Base-by-base conservation (phyloP, 2,888 invertebrate genomes). In the Teleiodes luculella region DNA sequence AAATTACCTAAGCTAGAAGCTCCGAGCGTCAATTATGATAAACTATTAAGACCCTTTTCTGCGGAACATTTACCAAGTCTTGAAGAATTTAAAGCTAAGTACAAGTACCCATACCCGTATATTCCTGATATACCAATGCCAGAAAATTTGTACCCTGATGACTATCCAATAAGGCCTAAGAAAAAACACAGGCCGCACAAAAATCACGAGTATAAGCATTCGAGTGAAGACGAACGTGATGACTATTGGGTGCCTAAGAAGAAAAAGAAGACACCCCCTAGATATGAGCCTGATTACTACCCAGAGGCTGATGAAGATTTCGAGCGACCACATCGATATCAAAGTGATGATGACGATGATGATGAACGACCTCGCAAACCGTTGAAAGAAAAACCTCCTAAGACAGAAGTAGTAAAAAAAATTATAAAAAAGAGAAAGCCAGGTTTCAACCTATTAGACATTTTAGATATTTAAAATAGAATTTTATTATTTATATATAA, bases 181-280 rank as follows among this genome's bases (percentile, higher is more conserved):
- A 85, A 80, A 66, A 85, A 83, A 57, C 60, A 72, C 18, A 81
- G 77, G 37, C 87, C 86, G 36, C 61, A 70, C 20, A 85, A 83
- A 57, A 67, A 72, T 54, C 70, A 78, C 4, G 81, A 88, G 55
- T 48, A 31, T 8, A 69, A 66, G 5, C 66, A 63, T 43, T 69
- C 66, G 56, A 64, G 72, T 1, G 70, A 66, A 54, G 84, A 84
- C 24, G 80, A 86, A 54, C 60, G 80, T 52, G 85, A 83, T 60
- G 88, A 88, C 56, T 86, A 83, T 41, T 74, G 83, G 61, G 84
- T 87, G 20, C 88, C 87, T 33, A 88, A 88, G 60, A 86, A 83
- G 66, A 89, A 88, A 61, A 70, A 78, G 52, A 87, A 82, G 58
- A 70, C 66, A 56, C 24, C 83, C 1, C 61, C 63, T 3, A 76